Evolutionary conservation across 2,888 invertebrate species (phyloP).

Genomic region (Corythucha ciliata): DNA sequence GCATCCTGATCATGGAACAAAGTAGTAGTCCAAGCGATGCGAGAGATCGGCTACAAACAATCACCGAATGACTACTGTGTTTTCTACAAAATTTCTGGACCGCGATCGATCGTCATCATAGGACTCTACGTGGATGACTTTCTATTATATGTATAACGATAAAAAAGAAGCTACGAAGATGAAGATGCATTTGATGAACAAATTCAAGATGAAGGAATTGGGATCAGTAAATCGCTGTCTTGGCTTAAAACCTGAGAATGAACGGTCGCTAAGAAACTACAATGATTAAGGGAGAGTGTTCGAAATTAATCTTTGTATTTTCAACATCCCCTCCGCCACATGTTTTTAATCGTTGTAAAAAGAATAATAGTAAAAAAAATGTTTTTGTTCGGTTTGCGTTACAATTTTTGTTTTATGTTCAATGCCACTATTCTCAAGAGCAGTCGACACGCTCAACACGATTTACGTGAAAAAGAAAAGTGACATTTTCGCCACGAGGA

Average conservation of each 20-base stretch:
- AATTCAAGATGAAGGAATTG: slow-evolving; percentile 17
- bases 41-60: slow-evolving; percentile 34
- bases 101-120: slow-evolving; percentile 30
- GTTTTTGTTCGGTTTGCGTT: no score
- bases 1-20: slow-evolving; percentile 39
- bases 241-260: slow-evolving; percentile 7
- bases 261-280: no score
- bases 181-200: slow-evolving; percentile 2
- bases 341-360: no score
- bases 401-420: no score
- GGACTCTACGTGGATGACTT: slow-evolving; percentile 38
- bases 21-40: slow-evolving; percentile 35
- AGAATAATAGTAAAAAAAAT: no score
- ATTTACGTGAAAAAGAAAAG: no score
- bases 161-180: background rate
- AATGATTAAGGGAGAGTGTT: no score
- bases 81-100: slow-evolving; percentile 28
- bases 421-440: no score
- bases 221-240: background rate
- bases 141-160: slow-evolving; percentile 9
- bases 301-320: no score
- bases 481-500: no score
- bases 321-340: no score
- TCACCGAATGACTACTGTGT: slow-evolving; percentile 38
- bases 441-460: no score